Conservation (phyloP, 2,888 invertebrate species). For the Octonoba sinensis region DNA sequence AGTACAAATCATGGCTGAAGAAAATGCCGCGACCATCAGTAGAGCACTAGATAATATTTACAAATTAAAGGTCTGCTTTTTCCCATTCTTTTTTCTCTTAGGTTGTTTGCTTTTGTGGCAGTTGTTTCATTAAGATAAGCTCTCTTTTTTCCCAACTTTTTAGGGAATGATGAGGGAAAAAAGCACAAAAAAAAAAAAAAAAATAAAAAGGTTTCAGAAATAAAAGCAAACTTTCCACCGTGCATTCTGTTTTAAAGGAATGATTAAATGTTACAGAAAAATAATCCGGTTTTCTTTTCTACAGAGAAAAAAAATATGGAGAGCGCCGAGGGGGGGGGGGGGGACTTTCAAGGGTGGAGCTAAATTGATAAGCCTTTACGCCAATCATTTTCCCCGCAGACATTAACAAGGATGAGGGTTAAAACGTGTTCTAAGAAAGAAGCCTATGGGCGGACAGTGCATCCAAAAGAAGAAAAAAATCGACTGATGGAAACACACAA, state of each 20-base stretch:
- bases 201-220: conserved; percentile 33
- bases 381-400: conserved; percentile 60
- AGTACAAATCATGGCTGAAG: conserved; percentile 50
- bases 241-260: conserved; percentile 58
- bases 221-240: conserved; percentile 54
- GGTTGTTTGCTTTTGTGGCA: conserved; percentile 54
- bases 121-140: conserved; percentile 64
- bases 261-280: conserved; percentile 63
- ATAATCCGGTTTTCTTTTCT: conserved; percentile 54
- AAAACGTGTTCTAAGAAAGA: conserved; percentile 41
- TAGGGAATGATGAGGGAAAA: neutral
- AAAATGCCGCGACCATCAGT: conserved; percentile 25
- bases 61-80: conserved; percentile 51
- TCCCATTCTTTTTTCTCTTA: neutral
- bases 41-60: conserved; percentile 61
- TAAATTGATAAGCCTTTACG: conserved; percentile 64
- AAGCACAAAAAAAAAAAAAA: conserved; percentile 1
- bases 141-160: conserved; percentile 41
- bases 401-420: conserved; percentile 56
- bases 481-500: conserved; percentile 28
- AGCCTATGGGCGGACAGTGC: conserved; percentile 37
- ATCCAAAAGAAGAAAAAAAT: conserved; percentile 12
- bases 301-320: conserved; percentile 13
- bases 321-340: conserved; percentile 17
- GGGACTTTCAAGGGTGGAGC: conserved; percentile 55